Conservation (phyloP, 2,888 invertebrate species). For the Fabriciana adippe region DNA sequence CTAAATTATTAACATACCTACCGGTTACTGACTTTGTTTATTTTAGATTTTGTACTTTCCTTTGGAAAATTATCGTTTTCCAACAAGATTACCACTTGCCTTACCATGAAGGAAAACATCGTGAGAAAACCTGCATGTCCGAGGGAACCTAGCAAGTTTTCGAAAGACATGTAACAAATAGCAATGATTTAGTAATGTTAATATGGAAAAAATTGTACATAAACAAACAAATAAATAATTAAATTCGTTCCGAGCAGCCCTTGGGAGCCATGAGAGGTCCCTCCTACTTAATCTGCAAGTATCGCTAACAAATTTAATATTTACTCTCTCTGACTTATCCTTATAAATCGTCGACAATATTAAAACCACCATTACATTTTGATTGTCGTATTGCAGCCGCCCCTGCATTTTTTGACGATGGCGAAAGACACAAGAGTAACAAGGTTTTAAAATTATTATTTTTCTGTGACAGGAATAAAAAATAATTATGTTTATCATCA, state of each 20-base stretch:
- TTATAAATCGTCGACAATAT: slow-evolving; percentile 82
- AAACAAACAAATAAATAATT: slow-evolving; percentile 10
- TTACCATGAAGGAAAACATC: too few relatives aligned
- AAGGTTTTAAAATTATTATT: not conserved
- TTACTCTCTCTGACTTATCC: slow-evolving; percentile 79
- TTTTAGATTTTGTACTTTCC: too few relatives aligned
- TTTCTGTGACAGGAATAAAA: too few relatives aligned
- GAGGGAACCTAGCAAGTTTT: too few relatives aligned
- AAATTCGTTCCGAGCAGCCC: slow-evolving; percentile 22
- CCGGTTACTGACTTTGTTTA: too few relatives aligned
- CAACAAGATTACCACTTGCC: too few relatives aligned
- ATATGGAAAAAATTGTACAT: not conserved
- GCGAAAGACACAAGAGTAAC: slow-evolving; percentile 45
- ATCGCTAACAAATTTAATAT: slow-evolving; percentile 82
- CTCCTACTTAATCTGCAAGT: slow-evolving; percentile 77
- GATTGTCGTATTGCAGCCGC: slow-evolving; percentile 68
- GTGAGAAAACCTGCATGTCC: too few relatives aligned
- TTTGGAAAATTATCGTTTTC: too few relatives aligned
- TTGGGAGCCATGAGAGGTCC: slow-evolving; percentile 46
- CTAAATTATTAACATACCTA: too few relatives aligned
- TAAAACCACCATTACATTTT: slow-evolving; percentile 79
- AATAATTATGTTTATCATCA: too few relatives aligned
- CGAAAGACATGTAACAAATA: not conserved
- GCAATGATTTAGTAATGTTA: not conserved
- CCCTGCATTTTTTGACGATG: slow-evolving; percentile 54